Evolutionary conservation across 1,140 invertebrate species (phyloP).

Genomic region (Penaeus chinensis): DNA sequence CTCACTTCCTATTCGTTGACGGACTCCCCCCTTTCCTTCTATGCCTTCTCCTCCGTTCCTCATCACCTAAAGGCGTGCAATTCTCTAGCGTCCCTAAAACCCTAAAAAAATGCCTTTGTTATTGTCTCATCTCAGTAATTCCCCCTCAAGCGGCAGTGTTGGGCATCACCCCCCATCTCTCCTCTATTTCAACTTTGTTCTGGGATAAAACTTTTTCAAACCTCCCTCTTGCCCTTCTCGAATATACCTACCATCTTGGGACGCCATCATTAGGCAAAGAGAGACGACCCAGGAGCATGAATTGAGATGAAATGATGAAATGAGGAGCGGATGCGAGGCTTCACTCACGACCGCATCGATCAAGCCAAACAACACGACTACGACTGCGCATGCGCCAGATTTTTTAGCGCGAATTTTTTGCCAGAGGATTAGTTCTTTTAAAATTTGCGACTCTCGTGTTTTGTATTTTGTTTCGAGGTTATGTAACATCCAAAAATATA

Average conservation of each 20-base stretch:
- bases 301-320: constrained; percentile 25
- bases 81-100: neutral
- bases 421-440: neutral
- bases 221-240: neutral
- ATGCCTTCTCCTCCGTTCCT: neutral
- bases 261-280: constrained; percentile 43
- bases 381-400: constrained; percentile 46
- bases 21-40: neutral
- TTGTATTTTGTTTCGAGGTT: no score
- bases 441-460: no score
- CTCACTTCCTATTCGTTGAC: neutral
- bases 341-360: constrained; percentile 45
- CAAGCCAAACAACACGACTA: constrained; percentile 55
- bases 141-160: no score
- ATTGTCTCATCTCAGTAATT: constrained; percentile 23
- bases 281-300: constrained; percentile 30
- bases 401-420: constrained; percentile 32
- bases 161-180: neutral
- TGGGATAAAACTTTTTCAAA: neutral
- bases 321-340: neutral
- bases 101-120: constrained; percentile 27
- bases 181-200: no score
- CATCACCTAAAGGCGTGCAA: no score
- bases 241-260: constrained; percentile 47
- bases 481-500: no score